A percentile compares a stretch with the other conserved stretches of the same genome.
Evolutionary conservation across 2,113 vertebrate genomes (phyloP).

Genomic region (Chamaea fasciata): DNA sequence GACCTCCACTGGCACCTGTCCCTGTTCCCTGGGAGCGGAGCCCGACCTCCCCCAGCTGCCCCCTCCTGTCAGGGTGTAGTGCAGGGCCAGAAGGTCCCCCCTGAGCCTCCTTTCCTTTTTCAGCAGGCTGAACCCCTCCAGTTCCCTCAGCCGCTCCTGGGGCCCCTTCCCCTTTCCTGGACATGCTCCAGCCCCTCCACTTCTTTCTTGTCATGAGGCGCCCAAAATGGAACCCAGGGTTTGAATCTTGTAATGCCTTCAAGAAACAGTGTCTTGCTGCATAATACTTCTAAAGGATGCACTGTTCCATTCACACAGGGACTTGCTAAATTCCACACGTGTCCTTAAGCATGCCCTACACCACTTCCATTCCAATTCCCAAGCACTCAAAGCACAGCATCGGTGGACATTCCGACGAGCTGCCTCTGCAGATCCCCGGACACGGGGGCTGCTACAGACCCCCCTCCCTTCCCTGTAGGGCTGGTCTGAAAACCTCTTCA

Average conservation of each 20-base stretch:
- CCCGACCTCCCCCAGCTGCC: rapidly evolving
- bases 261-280: neutral
- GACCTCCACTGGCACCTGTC: neutral
- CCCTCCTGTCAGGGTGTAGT: neutral
- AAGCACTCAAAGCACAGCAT: no score
- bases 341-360: no score
- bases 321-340: no score
- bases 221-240: neutral
- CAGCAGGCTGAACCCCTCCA: neutral
- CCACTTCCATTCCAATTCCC: neutral
- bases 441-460: rapidly evolving
- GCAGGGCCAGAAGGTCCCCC: neutral
- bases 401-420: neutral
- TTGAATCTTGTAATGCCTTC: neutral
- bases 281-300: neutral
- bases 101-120: neutral
- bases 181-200: rapidly evolving
- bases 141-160: neutral
- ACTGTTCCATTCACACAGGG: neutral
- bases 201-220: neutral
- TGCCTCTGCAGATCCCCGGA: no score
- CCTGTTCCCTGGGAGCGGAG: neutral
- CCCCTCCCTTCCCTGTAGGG: no score
- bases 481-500: neutral
- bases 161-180: no score